Conservation (phyloP, 1,140 invertebrate genomes). For the Prorops nasuta region DNA sequence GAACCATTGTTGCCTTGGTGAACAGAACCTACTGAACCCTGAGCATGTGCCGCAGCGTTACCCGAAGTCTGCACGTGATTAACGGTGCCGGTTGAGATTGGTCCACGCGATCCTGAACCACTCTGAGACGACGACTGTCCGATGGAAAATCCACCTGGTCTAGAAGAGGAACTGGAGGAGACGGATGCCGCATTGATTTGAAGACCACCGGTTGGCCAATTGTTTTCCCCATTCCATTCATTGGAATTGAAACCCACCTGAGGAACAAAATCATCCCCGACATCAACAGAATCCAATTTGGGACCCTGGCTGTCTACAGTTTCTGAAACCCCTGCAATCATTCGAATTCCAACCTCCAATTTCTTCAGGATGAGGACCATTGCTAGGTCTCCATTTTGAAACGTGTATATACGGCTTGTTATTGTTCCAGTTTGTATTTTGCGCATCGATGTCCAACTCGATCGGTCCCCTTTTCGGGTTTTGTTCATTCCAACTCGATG, state of each 20-base stretch:
- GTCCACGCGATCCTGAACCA: background rate
- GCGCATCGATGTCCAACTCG: constrained; percentile 1
- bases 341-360: background rate
- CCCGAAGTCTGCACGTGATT: constrained; percentile 28
- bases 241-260: too few species aligned
- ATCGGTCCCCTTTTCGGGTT: background rate
- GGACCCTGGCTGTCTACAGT: background rate
- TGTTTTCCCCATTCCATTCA: too few species aligned
- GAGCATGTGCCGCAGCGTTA: constrained; percentile 29
- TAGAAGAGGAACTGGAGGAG: constrained; percentile 24
- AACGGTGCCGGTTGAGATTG: constrained; percentile 19
- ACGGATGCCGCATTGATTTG: background rate
- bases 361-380: background rate
- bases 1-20: constrained; percentile 22
- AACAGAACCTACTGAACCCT: constrained; percentile 24
- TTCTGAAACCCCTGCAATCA: background rate
- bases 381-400: constrained; percentile 7
- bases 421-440: constrained; percentile 7
- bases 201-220: too few species aligned
- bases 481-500: background rate
- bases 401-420: constrained; percentile 7
- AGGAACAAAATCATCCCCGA: background rate
- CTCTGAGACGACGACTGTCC: constrained; percentile 32
- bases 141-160: constrained; percentile 26
- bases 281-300: background rate